Percentiles rank a stretch among this genome's conserved stretches.
phyloP scores from a whole-genome alignment of 2,113 vertebrate genomes.

The Alectura lathami region DNA sequence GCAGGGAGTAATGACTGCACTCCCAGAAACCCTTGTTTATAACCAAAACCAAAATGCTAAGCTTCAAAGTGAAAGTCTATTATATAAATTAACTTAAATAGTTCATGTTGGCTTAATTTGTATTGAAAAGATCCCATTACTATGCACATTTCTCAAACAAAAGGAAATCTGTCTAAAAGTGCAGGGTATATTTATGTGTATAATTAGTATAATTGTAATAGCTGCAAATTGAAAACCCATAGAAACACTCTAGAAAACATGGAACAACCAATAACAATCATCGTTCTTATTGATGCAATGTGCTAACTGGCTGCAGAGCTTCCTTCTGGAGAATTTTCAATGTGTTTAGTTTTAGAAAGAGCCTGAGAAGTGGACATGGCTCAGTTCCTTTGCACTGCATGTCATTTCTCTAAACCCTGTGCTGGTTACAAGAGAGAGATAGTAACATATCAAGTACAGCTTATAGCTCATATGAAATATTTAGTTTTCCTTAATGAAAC shows the following conservation, averaged over 20 bases:
- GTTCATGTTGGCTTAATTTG: conserved; percentile 26
- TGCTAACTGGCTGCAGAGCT: not conserved
- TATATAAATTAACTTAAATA: conserved; percentile 29
- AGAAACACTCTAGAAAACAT: not conserved
- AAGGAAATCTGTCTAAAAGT: conserved; percentile 9
- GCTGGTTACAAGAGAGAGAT: not conserved
- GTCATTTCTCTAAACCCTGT: not conserved
- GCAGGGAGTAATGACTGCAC: not conserved
- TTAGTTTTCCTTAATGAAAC: not conserved
- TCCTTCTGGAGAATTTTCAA: not conserved
- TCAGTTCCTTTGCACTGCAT: not conserved
- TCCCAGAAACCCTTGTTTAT: not conserved
- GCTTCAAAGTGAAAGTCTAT: conserved; percentile 20
- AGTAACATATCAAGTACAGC: not conserved
- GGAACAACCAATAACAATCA: not conserved
- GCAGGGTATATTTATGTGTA: not conserved
- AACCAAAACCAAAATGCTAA: conserved; percentile 15
- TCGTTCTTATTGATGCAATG: not conserved
- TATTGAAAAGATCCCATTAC: conserved; percentile 28
- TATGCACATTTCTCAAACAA: conserved; percentile 30
- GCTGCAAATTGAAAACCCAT: conserved; percentile 30
- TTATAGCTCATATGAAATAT: not conserved
- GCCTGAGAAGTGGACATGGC: not conserved
- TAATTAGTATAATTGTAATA: conserved; percentile 48
- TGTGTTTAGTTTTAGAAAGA: not conserved